Evolutionary conservation across 2,113 vertebrate species (phyloP).

Genomic region (Neoarius graeffei): DNA sequence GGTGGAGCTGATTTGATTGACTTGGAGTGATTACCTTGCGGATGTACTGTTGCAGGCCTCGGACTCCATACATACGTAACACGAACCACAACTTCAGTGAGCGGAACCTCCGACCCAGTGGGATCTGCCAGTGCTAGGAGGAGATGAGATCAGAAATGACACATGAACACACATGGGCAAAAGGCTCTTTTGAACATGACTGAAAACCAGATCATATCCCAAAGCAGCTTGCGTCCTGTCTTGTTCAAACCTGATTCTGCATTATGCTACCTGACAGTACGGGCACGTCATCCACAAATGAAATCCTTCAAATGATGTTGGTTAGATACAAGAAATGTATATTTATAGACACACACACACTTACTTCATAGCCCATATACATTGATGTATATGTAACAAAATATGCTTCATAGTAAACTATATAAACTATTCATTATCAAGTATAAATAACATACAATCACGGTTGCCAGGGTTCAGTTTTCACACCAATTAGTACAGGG

Average conservation of each 20-base stretch:
- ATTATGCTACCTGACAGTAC: neutral
- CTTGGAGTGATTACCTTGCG: constrained; percentile 77
- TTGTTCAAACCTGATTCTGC: neutral
- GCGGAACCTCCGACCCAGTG: constrained; percentile 90
- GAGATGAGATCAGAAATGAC: constrained; percentile 33
- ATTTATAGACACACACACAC: neutral
- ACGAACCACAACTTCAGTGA: constrained; percentile 98
- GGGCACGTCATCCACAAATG: neutral
- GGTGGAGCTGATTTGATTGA: constrained; percentile 61
- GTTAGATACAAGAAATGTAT: neutral
- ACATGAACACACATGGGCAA: constrained; percentile 3
- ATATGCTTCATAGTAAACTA: neutral
- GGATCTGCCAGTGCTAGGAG: constrained; percentile 93
- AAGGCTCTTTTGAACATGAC: neutral
- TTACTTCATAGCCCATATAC: too few relatives aligned
- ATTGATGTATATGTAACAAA: neutral
- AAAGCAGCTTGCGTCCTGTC: neutral
- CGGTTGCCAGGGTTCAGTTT: neutral
- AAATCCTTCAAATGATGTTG: neutral
- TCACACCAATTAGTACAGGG: neutral
- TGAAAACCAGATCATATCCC: neutral
- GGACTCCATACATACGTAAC: constrained; percentile 86
- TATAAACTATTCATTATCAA: too few relatives aligned
- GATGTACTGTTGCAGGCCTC: constrained; percentile 86
- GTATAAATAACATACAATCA: neutral